These are phyloP conservation scores for Macaria liturata DNA, from an alignment of 2,888 invertebrate species.

Conservation along the genomic window DNA sequence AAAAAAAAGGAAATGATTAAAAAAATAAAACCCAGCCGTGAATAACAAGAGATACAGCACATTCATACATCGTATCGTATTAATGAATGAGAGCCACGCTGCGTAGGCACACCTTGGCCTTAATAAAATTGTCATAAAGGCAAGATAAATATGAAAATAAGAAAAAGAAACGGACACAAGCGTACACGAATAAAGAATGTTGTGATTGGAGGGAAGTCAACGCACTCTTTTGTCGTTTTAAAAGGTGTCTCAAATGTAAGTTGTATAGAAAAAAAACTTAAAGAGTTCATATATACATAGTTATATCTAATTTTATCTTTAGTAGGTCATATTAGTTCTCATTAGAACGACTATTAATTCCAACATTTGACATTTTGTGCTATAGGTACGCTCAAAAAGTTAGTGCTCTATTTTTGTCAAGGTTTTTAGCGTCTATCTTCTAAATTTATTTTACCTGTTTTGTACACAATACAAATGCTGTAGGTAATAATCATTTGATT, in stretches of 20 bases:
- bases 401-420: too few relatives aligned
- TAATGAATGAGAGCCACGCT: constrained; percentile 65
- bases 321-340: too few relatives aligned
- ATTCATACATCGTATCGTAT: constrained; percentile 49
- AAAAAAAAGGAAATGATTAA: constrained; percentile 10
- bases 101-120: constrained; percentile 62
- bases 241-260: background rate
- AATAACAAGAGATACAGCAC: constrained; percentile 35
- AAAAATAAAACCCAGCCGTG: constrained; percentile 13
- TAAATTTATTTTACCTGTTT: too few relatives aligned
- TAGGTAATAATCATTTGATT: too few relatives aligned
- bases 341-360: too few relatives aligned
- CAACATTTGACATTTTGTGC: too few relatives aligned
- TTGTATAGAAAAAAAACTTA: background rate
- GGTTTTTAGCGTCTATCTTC: too few relatives aligned
- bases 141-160: constrained; percentile 60
- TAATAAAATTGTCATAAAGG: constrained; percentile 77
- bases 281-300: background rate
- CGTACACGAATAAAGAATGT: constrained; percentile 44
- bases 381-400: too few relatives aligned
- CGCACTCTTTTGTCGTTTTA: constrained; percentile 51
- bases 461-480: too few relatives aligned
- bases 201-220: constrained; percentile 45
- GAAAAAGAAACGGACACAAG: constrained; percentile 41
- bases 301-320: too few relatives aligned